These are phyloP conservation scores for Pycnonotus jocosus DNA, from an alignment of 2,113 vertebrate species.

Conservation along the genomic window DNA sequence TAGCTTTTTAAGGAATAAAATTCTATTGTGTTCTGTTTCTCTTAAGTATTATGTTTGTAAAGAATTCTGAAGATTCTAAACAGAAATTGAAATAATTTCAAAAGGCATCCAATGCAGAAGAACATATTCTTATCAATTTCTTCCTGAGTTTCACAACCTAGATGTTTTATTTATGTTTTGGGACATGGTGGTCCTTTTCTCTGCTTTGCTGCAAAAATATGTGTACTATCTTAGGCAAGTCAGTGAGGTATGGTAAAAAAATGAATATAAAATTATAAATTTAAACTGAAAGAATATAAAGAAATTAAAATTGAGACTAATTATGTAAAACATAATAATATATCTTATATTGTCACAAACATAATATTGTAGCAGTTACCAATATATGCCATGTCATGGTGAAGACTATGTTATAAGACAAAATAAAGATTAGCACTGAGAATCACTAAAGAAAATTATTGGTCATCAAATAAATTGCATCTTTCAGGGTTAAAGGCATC, in stretches of 20 bases:
- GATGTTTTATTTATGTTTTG: neutral
- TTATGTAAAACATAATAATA: neutral
- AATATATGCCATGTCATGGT: neutral
- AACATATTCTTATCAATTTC: neutral
- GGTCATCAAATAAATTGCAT: neutral
- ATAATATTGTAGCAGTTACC: neutral
- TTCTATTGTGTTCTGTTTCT: neutral
- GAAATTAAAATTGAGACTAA: neutral
- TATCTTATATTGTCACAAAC: neutral
- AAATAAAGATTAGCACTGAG: neutral
- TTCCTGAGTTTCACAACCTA: neutral
- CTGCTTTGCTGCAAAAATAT: neutral
- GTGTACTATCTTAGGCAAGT: neutral
- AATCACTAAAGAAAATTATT: neutral
- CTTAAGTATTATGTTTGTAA: neutral
- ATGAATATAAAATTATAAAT: neutral
- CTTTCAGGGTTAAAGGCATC: neutral
- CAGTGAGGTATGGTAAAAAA: neutral
- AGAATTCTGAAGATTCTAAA: neutral
- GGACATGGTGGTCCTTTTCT: accelerated
- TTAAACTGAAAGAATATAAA: neutral
- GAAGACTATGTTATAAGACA: neutral
- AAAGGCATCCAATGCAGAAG: neutral
- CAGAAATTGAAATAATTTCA: neutral
- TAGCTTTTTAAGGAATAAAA: neutral